Percentiles rank a stretch among this genome's conserved stretches.
phyloP scores from a whole-genome alignment of 2,113 vertebrate genomes.

The Channa argus region DNA sequence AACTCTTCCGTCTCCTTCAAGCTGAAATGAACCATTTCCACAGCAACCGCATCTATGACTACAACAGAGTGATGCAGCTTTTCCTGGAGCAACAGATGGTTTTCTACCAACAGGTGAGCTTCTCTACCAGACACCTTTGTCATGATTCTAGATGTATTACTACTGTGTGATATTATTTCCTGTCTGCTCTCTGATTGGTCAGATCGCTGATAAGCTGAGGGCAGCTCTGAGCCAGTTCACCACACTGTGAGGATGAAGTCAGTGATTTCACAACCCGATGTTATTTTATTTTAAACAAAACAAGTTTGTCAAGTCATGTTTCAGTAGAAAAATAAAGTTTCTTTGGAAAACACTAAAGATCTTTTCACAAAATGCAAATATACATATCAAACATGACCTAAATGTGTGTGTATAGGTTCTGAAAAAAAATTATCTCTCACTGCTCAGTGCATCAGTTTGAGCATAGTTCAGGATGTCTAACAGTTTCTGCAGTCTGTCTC shows the following conservation, averaged over 20 bases:
- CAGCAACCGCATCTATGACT: conserved; percentile 96
- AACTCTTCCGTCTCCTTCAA: conserved; percentile 56
- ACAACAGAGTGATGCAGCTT: conserved; percentile 92
- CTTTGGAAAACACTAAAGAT: too few relatives aligned
- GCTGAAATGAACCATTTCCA: conserved; percentile 98
- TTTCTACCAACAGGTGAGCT: conserved; percentile 91
- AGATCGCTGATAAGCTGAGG: conserved; percentile 95
- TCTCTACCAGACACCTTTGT: too few relatives aligned
- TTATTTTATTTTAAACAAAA: conserved; percentile 10
- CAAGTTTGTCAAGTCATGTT: conserved; percentile 8
- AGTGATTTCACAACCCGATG: background rate
- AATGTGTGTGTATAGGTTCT: too few relatives aligned
- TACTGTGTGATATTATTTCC: conserved; percentile 3
- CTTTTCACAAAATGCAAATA: too few relatives aligned
- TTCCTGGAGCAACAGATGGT: conserved; percentile 93
- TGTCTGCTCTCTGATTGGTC: conserved; percentile 51
- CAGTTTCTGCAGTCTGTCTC: too few relatives aligned
- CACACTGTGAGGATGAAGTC: conserved; percentile 82
- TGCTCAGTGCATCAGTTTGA: too few relatives aligned
- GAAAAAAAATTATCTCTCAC: too few relatives aligned
- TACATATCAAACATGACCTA: too few relatives aligned
- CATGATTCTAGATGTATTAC: too few relatives aligned
- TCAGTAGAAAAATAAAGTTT: background rate
- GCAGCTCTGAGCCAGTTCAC: conserved; percentile 90
- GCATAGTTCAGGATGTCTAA: too few relatives aligned